phyloP scores from a whole-genome alignment of 2,888 invertebrate species.

The Leptopilina syphax region DNA sequence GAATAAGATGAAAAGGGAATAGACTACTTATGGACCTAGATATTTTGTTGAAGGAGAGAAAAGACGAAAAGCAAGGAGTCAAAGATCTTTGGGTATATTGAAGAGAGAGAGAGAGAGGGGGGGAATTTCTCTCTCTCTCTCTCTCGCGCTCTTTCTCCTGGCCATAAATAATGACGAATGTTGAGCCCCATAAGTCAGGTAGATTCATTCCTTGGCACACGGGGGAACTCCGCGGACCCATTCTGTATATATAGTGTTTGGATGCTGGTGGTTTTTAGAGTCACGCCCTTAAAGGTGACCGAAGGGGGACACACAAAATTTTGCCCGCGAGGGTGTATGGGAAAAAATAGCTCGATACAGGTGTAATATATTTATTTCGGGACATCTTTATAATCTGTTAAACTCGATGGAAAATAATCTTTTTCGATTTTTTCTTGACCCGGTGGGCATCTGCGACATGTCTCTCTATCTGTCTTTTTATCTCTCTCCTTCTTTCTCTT shows the following conservation, averaged over 20 bases:
- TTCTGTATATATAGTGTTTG: constrained; percentile 65
- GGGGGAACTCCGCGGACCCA: constrained; percentile 49
- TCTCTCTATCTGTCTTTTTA: not conserved
- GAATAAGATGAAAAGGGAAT: constrained; percentile 44
- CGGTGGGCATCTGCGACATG: constrained; percentile 17
- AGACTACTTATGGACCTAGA: constrained; percentile 48
- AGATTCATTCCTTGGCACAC: no score
- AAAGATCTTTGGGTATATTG: constrained; percentile 62
- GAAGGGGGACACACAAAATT: constrained; percentile 43
- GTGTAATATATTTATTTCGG: constrained; percentile 69
- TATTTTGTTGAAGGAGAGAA: constrained; percentile 43
- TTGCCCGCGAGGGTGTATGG: constrained; percentile 62
- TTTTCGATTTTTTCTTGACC: constrained; percentile 30
- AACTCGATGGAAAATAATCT: constrained; percentile 63
- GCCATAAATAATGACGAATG: constrained; percentile 74
- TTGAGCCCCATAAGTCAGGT: constrained; percentile 75
- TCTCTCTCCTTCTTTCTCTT: no score
- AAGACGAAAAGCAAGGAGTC: constrained; percentile 50
- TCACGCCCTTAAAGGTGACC: constrained; percentile 70
- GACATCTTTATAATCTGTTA: constrained; percentile 74
- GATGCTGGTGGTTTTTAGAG: constrained; percentile 73
- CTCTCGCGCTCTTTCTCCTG: constrained; percentile 8
- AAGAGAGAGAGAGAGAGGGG: constrained; percentile 30
- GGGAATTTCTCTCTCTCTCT: no score
- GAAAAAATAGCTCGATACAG: constrained; percentile 68